Evolutionary conservation across 2,888 invertebrate genomes (phyloP), one percentile per base, ranked within the genome.

Genomic region (Clunio marinus): DNA sequence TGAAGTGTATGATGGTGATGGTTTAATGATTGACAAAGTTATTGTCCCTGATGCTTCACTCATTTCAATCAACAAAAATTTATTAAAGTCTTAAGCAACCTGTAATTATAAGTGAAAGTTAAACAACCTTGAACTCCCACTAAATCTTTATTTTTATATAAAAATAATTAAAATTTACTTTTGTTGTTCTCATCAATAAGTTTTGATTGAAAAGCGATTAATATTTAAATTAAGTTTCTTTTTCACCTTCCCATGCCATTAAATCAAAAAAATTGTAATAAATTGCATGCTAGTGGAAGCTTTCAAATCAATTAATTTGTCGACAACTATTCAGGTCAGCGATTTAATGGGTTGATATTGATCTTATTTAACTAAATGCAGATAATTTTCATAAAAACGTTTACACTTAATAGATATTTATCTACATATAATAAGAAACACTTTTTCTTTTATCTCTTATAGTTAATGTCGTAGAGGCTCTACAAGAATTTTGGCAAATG

Each of bases 401-500:
- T n/a, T n/a, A n/a, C n/a, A n/a, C n/a, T n/a, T n/a, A n/a, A n/a
- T n/a, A n/a, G n/a, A n/a, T n/a, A n/a, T n/a, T n/a, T n/a, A n/a
- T n/a, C 25, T 28, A 17, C 45, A 69, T 32, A 32, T 60, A 37
- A 66, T 35, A 58, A 70, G 66, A 69, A 69, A 55, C 62, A 68
- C 69, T 57, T 68, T 68, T 46, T 55, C 68, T 60, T 71, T 60
- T 70, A n/a, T n/a, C n/a, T 8, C 63, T 80, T 81, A 55, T 83
- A 88, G 95, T 96, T 73, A 95, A 96, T 81, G 95, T 96, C 71
- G 95, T 96, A 69, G 95, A 96, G 80, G 95, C 95, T 7, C 82
- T 96, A 69, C 95, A 96, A 79, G 95, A 96, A 81, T 96, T 96
- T 80, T 96, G 96, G 96, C 94, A 95, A 82, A 93, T 94, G 92